Base-by-base conservation (phyloP, 2,797 vertebrate species). In the Chanos chanos region DNA sequence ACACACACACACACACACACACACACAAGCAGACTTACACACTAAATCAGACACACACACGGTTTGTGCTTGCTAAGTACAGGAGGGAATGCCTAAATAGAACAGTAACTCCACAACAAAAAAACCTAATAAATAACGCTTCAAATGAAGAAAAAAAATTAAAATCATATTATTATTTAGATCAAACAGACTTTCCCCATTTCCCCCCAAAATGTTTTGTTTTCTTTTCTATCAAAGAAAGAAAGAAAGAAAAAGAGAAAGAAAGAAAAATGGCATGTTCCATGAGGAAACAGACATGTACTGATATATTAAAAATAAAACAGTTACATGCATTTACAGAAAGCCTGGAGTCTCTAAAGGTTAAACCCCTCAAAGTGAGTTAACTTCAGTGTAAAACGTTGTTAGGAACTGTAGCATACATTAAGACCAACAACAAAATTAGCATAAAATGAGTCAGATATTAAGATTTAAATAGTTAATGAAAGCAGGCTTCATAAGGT, bases 121-220 rank as follows among this genome's bases (percentile, higher is more conserved):
- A 68, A 75, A 44, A 65, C 80, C 63, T 77, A 90, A 91, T 91
- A 89, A 90, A 90, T 89, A 89, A 77, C 76, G 67, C 75, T 77
- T 76, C 72, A 77, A 83, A 73, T 73, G 76, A 74, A 86, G 83
- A 70, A 81, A 86, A 85, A 74, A 47, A 73, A 80, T 72, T 80
- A 70, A 61, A 60, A 82, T 86, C 76, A 77, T 68, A 78, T 76
- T 79, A 81, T 74, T 77, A 73, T 80, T 74, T 80, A 84, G 78
- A 72, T 77, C 77, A 81, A 79, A 78, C 77, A 62, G 57, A 76
- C 63, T 72, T 78, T 81, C 78, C 82, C 85, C 74, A 81, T 73
- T 82, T 78, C 72, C 75, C 79, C 71, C 79, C 64, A 73, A 72
- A 67, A 61, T 75, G 50, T 81, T 81, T 72, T 81, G 71, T 47